These are phyloP conservation scores for Peromyscus polionotus DNA, from an alignment of 2,113 vertebrate species.

Conservation along the genomic window DNA sequence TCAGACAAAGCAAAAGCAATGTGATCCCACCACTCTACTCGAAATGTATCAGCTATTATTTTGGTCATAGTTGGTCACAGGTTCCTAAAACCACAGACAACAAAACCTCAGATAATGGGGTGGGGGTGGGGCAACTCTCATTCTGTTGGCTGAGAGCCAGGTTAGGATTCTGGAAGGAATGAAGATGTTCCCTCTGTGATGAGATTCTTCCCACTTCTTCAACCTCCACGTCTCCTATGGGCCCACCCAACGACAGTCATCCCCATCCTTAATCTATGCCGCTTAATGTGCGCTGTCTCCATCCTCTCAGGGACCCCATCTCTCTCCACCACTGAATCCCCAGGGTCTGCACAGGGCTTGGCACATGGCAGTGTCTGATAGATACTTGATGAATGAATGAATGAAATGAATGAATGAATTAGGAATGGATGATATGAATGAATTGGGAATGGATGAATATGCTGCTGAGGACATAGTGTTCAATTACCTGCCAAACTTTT, in stretches of 20 bases:
- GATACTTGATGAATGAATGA: background rate
- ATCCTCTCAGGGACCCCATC: background rate
- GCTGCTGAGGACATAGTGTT: background rate
- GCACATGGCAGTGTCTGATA: background rate
- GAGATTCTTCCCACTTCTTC: background rate
- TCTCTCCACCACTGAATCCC: background rate
- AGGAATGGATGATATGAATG: background rate
- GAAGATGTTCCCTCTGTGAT: background rate
- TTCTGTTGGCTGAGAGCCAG: background rate
- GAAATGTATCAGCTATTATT: background rate
- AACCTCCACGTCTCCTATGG: background rate
- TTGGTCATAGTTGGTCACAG: background rate
- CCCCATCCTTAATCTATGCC: background rate
- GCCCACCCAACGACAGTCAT: background rate
- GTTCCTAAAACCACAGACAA: background rate
- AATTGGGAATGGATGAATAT: background rate
- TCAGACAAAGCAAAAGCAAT: background rate
- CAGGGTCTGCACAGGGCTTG: background rate
- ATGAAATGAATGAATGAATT: background rate
- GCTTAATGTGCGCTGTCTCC: background rate
- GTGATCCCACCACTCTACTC: background rate
- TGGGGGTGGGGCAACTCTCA: too few species aligned
- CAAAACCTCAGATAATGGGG: background rate
- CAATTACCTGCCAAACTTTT: background rate
- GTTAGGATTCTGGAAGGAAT: background rate